Conservation (phyloP, 64 coral and sea anemone genomes). For the Dendronephthya gigantea region DNA sequence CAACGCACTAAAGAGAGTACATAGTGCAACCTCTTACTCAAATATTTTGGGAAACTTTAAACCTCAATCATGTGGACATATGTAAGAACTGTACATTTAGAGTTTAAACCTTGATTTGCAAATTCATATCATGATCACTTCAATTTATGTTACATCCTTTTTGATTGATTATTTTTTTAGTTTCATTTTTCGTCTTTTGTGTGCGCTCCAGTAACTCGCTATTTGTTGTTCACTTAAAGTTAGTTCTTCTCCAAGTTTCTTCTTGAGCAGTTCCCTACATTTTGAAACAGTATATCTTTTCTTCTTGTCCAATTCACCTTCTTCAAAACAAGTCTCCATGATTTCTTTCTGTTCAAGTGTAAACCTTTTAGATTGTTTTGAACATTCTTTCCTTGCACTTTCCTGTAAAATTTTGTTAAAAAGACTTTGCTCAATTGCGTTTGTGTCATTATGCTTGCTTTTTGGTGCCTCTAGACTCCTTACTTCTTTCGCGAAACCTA, state of each 20-base stretch:
- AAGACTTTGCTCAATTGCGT: neutral
- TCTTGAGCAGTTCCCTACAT: neutral
- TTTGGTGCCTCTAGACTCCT: neutral
- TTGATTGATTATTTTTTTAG: no score
- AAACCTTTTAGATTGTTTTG: neutral
- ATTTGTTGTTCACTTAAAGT: constrained; percentile 1
- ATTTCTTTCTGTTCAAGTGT: neutral
- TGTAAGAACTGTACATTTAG: no score
- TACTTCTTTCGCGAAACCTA: neutral
- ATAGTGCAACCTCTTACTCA: no score
- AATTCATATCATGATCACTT: no score
- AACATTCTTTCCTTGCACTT: neutral
- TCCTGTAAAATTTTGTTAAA: neutral
- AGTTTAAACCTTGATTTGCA: no score
- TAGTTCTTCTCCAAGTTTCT: neutral
- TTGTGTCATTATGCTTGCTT: neutral
- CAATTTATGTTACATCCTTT: no score
- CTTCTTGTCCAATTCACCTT: constrained; percentile 10
- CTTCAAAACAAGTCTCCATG: neutral
- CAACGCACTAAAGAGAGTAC: no score
- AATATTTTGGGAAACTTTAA: no score
- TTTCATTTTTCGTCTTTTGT: neutral
- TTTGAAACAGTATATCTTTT: neutral
- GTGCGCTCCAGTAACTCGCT: neutral
- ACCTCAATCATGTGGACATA: no score